Percentiles rank a stretch among this genome's conserved stretches.
phyloP scores from a whole-genome alignment of 2,797 vertebrate species.

The Eupleurogrammus muticus region DNA sequence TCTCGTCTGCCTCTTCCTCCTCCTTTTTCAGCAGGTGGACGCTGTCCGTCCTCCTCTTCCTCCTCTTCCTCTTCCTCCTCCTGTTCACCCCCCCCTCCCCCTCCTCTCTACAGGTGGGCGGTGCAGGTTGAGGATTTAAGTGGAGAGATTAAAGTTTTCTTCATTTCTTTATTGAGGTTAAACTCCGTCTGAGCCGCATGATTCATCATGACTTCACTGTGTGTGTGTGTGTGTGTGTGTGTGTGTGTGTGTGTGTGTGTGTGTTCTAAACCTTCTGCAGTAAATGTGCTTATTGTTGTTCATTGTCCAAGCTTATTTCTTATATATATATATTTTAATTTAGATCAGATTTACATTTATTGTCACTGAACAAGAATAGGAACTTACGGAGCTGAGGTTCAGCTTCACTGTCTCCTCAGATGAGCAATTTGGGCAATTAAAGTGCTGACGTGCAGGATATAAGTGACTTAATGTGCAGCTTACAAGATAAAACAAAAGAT shows the following conservation, averaged over 20 bases:
- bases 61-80: neutral
- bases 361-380: no score
- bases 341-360: no score
- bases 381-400: no score
- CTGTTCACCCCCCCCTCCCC: no score
- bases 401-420: no score
- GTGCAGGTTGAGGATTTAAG: conserved; percentile 18
- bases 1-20: neutral
- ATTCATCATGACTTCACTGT: conserved; percentile 27
- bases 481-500: no score
- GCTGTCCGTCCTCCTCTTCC: no score
- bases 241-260: conserved; percentile 1
- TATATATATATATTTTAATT: neutral
- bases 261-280: no score
- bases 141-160: conserved; percentile 33
- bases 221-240: neutral
- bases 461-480: no score
- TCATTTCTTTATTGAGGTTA: conserved; percentile 38
- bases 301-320: neutral
- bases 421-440: no score
- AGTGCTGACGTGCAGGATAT: no score
- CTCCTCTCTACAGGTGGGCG: conserved; percentile 2
- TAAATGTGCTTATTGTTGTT: no score
- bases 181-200: conserved; percentile 46
- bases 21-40: neutral